phyloP scores from a whole-genome alignment of 2,888 invertebrate genomes.

The Cyclophora punctaria region DNA sequence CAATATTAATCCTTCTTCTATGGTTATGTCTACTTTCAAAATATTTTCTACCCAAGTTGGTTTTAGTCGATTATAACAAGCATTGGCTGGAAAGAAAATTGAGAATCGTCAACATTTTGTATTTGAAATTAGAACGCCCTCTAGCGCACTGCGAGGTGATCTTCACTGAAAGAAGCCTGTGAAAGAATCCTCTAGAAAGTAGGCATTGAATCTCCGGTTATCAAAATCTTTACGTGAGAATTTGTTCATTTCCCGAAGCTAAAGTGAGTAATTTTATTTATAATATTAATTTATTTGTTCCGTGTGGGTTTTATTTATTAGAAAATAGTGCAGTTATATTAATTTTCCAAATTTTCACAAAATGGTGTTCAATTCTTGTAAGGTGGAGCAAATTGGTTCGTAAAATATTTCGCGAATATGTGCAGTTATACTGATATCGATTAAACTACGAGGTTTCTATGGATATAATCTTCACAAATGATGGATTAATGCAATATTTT shows the following conservation, averaged over 20 bases:
- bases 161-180: conserved; percentile 70
- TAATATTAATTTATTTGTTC: conserved; percentile 22
- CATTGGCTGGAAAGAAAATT: conserved; percentile 25
- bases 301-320: conserved; percentile 16
- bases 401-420: conserved; percentile 41
- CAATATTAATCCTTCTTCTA: no score
- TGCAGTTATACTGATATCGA: conserved; percentile 54
- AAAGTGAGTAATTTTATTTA: conserved; percentile 56
- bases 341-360: conserved; percentile 25
- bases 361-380: conserved; percentile 37
- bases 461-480: conserved; percentile 40
- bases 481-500: conserved; percentile 29
- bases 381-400: conserved; percentile 34
- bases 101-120: conserved; percentile 6
- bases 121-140: conserved; percentile 68
- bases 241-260: conserved; percentile 63
- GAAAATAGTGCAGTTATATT: neutral
- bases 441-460: conserved; percentile 59
- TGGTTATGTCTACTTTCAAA: no score
- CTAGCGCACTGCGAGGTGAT: conserved; percentile 47
- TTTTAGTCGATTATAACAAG: conserved; percentile 12
- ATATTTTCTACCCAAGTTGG: no score
- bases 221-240: conserved; percentile 74
- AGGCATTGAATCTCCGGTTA: conserved; percentile 71
- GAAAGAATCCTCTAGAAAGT: conserved; percentile 74